Evolutionary conservation across 2,113 vertebrate genomes (phyloP), one percentile per base, ranked within the genome.

Genomic region (Dicerorhinus sumatrensis): DNA sequence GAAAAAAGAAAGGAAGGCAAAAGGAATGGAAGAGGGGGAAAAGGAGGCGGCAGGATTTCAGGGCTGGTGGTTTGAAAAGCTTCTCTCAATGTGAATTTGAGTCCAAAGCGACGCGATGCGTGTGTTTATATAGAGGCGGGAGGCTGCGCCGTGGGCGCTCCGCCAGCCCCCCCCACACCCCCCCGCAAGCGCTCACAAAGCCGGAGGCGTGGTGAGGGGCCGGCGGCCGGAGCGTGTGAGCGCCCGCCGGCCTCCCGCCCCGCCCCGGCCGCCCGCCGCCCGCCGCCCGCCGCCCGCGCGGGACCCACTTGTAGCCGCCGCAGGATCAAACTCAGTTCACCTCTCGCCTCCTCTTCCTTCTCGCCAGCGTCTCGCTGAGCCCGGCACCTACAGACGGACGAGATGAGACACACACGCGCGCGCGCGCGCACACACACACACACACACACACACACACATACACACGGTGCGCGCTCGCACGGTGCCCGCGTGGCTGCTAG

Each of bases 91-190:
- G 98, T 98, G 98, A 98, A 98, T 98, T 99, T 97, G 98, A 98
- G 98, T 97, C 98, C 98, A 98, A 97, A 98, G 98, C 98, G 98
- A 99, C 98, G 98, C 99, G 99, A 98, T 99, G 99, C 99, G 99
- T 99, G 99, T 99, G 99, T 99, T 99, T 99, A 99, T 99, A 99
- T 99, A 99, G 99, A 99, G 99, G 99, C 99, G 99, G 99, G 98
- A 99, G 99, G 98, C 99, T 98, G 98, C 98, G 98, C 97, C 97
- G 98, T 98, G 97, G 99, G 98, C 99, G 48, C 97, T 82, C 98
- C 79, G 99, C 98, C 98, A 98, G 95, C 67, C 93, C 94, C 96
- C 83, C 97, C 95, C 83, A 97, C 98, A 54, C 93, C 97, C 89
- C 89, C 83, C 97, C 98, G 98, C 73, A 29, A 70, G 82, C 77